Evolutionary conservation across 2,797 vertebrate species (phyloP).

Genomic region (Fratercula arctica): DNA sequence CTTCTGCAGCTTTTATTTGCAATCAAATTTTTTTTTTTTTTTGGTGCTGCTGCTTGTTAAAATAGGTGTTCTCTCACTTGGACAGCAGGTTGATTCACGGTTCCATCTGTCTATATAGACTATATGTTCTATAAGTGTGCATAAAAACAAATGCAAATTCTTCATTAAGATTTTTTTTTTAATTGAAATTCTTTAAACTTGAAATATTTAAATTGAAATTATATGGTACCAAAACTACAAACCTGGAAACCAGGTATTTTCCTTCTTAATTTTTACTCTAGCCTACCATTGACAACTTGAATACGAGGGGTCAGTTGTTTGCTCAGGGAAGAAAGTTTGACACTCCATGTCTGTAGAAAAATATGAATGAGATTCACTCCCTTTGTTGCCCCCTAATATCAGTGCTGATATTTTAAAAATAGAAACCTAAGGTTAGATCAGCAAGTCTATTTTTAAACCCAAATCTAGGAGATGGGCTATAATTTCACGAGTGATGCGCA

Average conservation of each 20-base stretch:
- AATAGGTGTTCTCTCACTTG: neutral
- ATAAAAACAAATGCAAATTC: neutral
- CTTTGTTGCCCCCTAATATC: neutral
- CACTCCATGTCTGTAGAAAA: neutral
- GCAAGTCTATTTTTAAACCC: neutral
- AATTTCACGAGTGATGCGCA: neutral
- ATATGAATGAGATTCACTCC: neutral
- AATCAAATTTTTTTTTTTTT: neutral
- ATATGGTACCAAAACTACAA: neutral
- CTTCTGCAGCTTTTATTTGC: conserved; percentile 9
- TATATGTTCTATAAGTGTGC: neutral
- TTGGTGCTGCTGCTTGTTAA: neutral
- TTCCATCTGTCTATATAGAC: neutral
- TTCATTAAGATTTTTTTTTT: neutral
- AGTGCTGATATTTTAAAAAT: neutral
- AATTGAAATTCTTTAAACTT: neutral
- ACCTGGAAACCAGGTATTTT: neutral
- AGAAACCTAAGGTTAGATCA: neutral
- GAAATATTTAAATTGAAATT: neutral
- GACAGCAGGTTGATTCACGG: neutral
- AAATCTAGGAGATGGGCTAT: neutral
- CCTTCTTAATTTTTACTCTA: neutral
- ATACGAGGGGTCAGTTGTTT: neutral
- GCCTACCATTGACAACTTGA: neutral
- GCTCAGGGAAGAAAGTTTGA: neutral